A percentile compares a stretch with the other conserved stretches of the same genome.
These are phyloP conservation scores for Dromas ardeola DNA, from an alignment of 2,113 vertebrate genomes.

Conservation along the genomic window DNA sequence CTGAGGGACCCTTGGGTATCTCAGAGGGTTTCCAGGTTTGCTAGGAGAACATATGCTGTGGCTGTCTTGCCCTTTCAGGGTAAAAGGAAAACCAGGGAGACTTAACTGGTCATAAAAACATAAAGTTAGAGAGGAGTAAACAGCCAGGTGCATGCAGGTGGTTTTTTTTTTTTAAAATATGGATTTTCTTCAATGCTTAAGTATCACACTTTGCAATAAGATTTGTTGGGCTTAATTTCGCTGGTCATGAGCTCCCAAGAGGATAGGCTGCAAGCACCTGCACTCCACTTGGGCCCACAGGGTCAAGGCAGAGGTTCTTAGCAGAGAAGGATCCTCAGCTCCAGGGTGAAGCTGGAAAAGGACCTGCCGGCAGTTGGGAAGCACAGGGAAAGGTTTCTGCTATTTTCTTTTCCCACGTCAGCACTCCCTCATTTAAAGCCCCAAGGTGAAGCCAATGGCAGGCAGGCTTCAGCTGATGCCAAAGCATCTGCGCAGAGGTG, in stretches of 20 bases:
- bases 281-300: fast-evolving
- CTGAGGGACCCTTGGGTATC: background rate
- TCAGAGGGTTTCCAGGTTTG: background rate
- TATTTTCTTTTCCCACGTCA: background rate
- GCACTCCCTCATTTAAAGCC: background rate
- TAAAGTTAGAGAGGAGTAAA: background rate
- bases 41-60: background rate
- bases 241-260: background rate
- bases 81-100: background rate
- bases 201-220: background rate
- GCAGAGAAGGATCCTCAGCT: background rate
- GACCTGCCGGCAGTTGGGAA: background rate
- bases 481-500: background rate
- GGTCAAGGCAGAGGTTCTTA: background rate
- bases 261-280: background rate
- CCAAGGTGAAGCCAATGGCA: background rate
- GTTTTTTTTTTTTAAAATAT: background rate
- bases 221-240: background rate
- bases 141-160: background rate
- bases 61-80: background rate
- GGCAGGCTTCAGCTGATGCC: background rate
- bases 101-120: background rate
- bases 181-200: background rate
- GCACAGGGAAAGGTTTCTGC: background rate
- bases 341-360: background rate